Conservation (phyloP, 2,888 invertebrate genomes). For the Lithosia quadra region DNA sequence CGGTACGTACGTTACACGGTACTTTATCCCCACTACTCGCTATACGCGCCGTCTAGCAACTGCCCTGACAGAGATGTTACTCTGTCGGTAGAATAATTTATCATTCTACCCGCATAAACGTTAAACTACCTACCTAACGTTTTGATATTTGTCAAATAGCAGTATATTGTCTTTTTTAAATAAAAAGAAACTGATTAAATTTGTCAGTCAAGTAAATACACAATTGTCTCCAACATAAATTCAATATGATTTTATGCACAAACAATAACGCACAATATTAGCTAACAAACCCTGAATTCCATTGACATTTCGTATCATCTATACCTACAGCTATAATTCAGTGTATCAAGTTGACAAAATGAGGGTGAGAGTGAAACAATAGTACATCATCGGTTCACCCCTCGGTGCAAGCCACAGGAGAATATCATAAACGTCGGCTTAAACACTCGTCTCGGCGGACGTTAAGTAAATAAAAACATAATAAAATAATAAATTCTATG, state of each 20-base stretch:
- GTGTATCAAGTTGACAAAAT: conserved; percentile 76
- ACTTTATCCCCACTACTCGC: no score
- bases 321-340: conserved; percentile 50
- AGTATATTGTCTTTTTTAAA: no score
- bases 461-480: conserved; percentile 85
- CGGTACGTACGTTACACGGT: no score
- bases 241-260: neutral
- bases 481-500: conserved; percentile 84
- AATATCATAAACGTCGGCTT: conserved; percentile 86
- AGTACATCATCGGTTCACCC: conserved; percentile 75
- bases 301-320: conserved; percentile 49
- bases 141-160: no score
- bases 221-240: neutral
- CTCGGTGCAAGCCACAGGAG: conserved; percentile 80
- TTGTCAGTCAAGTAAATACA: neutral
- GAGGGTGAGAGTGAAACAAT: conserved; percentile 83
- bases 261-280: conserved; percentile 6
- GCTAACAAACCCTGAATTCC: conserved; percentile 27
- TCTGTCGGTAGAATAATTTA: no score
- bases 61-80: no score
- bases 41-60: no score
- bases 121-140: neutral
- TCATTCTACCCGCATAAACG: no score
- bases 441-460: conserved; percentile 84
- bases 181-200: neutral